Percentiles rank a stretch among this genome's conserved stretches.
Conservation (phyloP, 2,797 vertebrate species). For the Meriones psammophilus region DNA sequence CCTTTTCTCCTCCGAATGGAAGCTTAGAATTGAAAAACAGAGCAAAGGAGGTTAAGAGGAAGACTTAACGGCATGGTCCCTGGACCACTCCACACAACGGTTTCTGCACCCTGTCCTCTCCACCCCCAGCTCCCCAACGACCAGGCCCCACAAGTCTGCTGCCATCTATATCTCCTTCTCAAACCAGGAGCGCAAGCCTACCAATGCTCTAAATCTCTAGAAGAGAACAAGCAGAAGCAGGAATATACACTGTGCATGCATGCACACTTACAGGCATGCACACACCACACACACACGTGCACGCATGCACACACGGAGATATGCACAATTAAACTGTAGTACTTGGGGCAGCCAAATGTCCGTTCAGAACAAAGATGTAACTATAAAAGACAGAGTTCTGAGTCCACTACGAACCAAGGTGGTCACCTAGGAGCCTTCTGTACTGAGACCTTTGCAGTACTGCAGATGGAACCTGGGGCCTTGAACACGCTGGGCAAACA, state of each 20-base stretch:
- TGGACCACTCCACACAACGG: neutral
- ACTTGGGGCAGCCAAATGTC: neutral
- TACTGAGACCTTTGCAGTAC: neutral
- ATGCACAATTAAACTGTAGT: neutral
- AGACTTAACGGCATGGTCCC: constrained; percentile 48
- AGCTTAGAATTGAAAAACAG: constrained; percentile 93
- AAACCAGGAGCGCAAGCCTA: neutral
- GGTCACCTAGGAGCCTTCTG: neutral
- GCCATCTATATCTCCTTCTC: neutral
- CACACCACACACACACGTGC: neutral
- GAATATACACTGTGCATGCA: neutral
- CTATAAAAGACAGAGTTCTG: neutral
- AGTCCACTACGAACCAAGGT: neutral
- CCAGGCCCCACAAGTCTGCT: neutral
- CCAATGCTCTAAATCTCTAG: neutral
- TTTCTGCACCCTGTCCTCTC: neutral
- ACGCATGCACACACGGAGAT: neutral
- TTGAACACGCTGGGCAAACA: neutral
- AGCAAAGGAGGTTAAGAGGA: constrained; percentile 84
- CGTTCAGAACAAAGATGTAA: neutral
- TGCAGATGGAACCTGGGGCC: neutral
- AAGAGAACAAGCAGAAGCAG: neutral
- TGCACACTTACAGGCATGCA: neutral
- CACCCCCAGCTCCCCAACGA: neutral
- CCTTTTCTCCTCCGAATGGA: constrained; percentile 98